Base-by-base conservation (phyloP, 2,888 invertebrate genomes). In the Rhingia rostrata region DNA sequence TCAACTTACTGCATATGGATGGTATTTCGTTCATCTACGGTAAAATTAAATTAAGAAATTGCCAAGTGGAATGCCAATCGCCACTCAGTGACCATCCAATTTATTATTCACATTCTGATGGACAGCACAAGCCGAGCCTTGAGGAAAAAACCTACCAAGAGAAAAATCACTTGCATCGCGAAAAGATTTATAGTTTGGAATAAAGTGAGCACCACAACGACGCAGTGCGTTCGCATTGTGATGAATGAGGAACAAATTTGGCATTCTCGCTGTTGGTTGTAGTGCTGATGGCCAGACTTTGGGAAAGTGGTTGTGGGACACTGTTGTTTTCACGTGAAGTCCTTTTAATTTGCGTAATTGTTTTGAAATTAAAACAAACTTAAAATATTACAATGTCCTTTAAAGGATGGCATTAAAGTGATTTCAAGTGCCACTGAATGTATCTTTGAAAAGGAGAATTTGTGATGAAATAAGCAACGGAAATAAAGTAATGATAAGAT, bases 141-240 rank as follows among this genome's bases (percentile, higher is more conserved):
- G 61, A 63, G 49, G 33, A 56, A 45, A 12, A 51, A 12, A 43
- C 14, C 33, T 45, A 32, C 32, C 63, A 56, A 56, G 41, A 63
- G 10, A 67, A 67, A 78, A 83, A 73, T 83, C 83, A 78, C 72
- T 83, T 78, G 78, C 83, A 83, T 74, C 79, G 73, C 58, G 49
- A 77, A 49, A 61, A 78, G 83, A 83, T 83, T 83, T 78, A 83
- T 83, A 79, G 78, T 73, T 78, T 22, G 51, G 61, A 83, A 69
- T 83, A 63, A 67, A 78, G 43, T 77, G 78, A 83, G 69, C 49
- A 45, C 51, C 39, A 51, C 58, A 66, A 75, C 75, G 2, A 22
- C 22, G 22, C 22, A 83, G 61, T 78, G 56, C 63, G 78, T 61
- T 74, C 22, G 66, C 70, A 77, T 77, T 69, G 72, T 83, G 82